Base-by-base conservation (phyloP, 2,797 vertebrate species). In the Typhlichthys eigenmanni region DNA sequence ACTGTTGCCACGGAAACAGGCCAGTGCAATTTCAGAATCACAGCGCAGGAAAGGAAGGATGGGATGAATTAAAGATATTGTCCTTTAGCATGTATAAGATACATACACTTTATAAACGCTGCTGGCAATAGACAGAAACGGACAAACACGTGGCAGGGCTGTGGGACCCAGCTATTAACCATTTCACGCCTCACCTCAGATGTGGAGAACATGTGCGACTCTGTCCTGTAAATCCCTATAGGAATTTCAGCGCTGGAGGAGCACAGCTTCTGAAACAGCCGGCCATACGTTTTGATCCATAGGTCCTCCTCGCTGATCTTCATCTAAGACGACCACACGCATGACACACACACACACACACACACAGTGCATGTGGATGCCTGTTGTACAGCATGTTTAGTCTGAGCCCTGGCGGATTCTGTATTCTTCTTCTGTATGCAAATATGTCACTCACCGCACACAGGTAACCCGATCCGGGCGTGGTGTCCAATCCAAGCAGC, bases 221-320 rank as follows among this genome's bases (percentile, higher is more conserved):
- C 92, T 0, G 93, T 94, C 45, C 93, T 89, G 77, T 93, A 94
- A 55, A 94, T 92, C 46, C 93, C 93, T 1, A 94, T 94, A 1
- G 93, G 93, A 74, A 94, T 93, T 70, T 94, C 93, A 0, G 92
- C 93, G 49, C 92, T 93, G 1, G 92, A 91, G 29, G 93, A 93
- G 76, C 93, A 94, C 54, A 94, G 90, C 75, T 94, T 94, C 87
- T 94, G 93, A 76, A 93, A 94, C 6, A 94, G 85, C 60, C 93
- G 81, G 5, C 93, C 93, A 1, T 94, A 94, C 0, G 92, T 92
- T 0, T 91, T 67, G 24, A 94, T 94, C 93, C 93, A 94, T n/a
- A 94, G 76, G 69, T 94, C 93, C 52, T 91, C 91, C 67, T 94
- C 92, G 0, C 83, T 90, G 11, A 94, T 86, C 64, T 87, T 93